A percentile compares a stretch with the other conserved stretches of the same genome.
Evolutionary conservation across 2,113 vertebrate species (phyloP).

Genomic region (Tetraodon nigroviridis): DNA sequence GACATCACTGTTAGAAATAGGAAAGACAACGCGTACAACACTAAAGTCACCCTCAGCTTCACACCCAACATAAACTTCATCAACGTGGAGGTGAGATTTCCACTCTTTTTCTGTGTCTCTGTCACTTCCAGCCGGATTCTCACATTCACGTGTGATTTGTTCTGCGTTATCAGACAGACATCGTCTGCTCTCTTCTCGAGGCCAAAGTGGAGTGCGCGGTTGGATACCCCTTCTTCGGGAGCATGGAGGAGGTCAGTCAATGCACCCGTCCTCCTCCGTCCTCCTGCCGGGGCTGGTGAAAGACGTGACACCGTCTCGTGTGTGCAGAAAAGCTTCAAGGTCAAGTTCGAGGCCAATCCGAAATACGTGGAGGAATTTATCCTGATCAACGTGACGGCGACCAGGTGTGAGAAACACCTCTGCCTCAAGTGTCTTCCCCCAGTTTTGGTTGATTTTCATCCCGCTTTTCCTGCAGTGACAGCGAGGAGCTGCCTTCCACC

Average conservation of each 20-base stretch:
- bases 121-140: not conserved
- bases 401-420: constrained; percentile 74
- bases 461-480: constrained; percentile 79
- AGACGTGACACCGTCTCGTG: not conserved
- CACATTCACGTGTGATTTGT: not conserved
- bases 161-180: constrained; percentile 75
- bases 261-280: too few relatives aligned
- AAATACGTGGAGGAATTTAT: constrained; percentile 76
- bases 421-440: not conserved
- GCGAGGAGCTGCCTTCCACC: constrained; percentile 79
- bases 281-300: not conserved
- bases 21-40: constrained; percentile 92
- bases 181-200: constrained; percentile 77
- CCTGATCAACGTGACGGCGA: constrained; percentile 78
- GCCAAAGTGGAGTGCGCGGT: constrained; percentile 84
- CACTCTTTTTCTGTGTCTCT: not conserved
- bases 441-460: not conserved
- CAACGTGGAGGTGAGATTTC: constrained; percentile 83
- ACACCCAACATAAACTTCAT: constrained; percentile 90
- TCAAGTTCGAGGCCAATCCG: constrained; percentile 86
- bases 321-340: constrained; percentile 80
- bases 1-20: constrained; percentile 80
- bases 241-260: constrained; percentile 63
- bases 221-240: constrained; percentile 89
- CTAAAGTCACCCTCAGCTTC: constrained; percentile 81